Evolutionary conservation across 2,113 vertebrate genomes (phyloP).

Genomic region (Vulpes ferrilata): DNA sequence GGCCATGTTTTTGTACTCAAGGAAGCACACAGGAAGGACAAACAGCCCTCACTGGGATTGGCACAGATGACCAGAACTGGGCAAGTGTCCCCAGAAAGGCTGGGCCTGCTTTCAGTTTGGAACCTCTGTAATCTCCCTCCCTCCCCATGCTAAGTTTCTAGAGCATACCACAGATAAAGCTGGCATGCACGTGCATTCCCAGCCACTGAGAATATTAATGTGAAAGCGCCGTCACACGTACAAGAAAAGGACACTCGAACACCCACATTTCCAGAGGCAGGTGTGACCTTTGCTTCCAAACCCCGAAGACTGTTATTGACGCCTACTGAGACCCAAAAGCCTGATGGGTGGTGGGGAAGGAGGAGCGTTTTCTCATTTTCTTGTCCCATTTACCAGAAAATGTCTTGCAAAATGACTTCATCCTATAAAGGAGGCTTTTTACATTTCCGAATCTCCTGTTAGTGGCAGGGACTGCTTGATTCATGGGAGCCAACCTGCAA

Average conservation of each 20-base stretch:
- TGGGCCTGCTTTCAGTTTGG: neutral
- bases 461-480: neutral
- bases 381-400: neutral
- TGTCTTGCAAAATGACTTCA: neutral
- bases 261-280: neutral
- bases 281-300: neutral
- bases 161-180: neutral
- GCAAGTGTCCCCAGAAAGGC: conserved; percentile 58
- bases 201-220: neutral
- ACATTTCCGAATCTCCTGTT: neutral
- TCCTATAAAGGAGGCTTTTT: neutral
- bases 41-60: conserved; percentile 34
- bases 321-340: neutral
- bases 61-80: conserved; percentile 34
- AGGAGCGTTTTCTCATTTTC: neutral
- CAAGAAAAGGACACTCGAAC: neutral
- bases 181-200: neutral
- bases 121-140: neutral
- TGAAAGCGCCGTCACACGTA: neutral
- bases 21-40: conserved; percentile 78
- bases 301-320: no score
- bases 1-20: conserved; percentile 53
- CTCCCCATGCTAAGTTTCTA: neutral
- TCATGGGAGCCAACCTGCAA: neutral
- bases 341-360: neutral